phyloP scores from a whole-genome alignment of 2,113 vertebrate species.

The Bungarus multicinctus region DNA sequence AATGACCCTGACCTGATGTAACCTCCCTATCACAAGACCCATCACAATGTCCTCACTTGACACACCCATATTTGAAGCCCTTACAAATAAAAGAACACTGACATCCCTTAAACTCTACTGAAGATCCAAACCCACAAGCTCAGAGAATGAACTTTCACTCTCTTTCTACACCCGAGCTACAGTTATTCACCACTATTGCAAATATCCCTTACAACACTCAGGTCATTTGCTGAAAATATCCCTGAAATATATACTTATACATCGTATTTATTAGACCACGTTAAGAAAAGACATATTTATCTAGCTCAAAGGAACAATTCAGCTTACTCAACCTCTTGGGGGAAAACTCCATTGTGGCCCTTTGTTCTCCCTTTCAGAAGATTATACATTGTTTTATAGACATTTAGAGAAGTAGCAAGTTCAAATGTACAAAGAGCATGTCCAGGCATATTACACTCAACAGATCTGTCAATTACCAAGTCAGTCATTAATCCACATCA shows the following conservation, averaged over 20 bases:
- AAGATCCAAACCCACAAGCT: too few relatives aligned
- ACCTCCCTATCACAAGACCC: too few relatives aligned
- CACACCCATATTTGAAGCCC: too few relatives aligned
- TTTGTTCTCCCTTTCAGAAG: background rate
- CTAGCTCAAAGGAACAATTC: background rate
- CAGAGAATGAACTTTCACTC: too few relatives aligned
- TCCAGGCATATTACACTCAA: background rate
- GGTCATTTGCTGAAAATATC: background rate
- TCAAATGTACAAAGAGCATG: background rate
- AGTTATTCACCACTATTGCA: too few relatives aligned
- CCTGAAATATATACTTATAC: background rate
- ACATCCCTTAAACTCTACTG: too few relatives aligned
- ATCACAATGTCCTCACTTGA: too few relatives aligned
- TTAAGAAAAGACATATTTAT: background rate
- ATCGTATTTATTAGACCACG: background rate
- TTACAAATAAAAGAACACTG: too few relatives aligned
- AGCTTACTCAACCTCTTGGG: background rate
- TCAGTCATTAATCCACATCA: slow-evolving; percentile 26
- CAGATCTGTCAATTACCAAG: slow-evolving; percentile 7
- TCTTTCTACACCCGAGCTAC: too few relatives aligned
- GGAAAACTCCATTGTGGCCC: background rate
- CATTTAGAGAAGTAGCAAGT: background rate
- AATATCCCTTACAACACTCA: background rate
- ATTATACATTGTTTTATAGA: background rate
- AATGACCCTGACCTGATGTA: too few relatives aligned